A percentile compares a stretch with the other conserved stretches of the same genome.
Evolutionary conservation across 2,113 vertebrate species (phyloP).

Genomic region (Podarcis raffonei): DNA sequence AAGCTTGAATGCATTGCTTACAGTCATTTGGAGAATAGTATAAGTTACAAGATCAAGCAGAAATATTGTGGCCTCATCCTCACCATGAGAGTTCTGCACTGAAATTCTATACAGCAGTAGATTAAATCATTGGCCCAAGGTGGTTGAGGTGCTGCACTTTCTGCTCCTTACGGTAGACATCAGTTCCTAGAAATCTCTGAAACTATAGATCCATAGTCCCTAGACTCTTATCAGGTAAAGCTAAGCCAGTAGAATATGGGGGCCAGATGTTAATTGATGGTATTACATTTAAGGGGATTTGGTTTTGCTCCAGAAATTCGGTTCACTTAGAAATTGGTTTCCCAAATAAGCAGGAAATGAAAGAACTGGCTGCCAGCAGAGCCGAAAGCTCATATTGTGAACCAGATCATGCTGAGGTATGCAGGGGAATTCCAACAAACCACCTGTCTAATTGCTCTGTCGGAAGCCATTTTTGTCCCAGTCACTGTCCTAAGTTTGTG

Average conservation of each 20-base stretch:
- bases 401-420: not conserved
- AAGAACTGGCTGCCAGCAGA: slow-evolving; percentile 46
- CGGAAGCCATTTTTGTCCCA: slow-evolving; percentile 31
- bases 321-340: slow-evolving; percentile 12
- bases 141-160: not conserved
- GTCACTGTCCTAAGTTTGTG: not conserved
- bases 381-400: slow-evolving; percentile 27
- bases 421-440: slow-evolving; percentile 39
- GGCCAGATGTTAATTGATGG: slow-evolving; percentile 9
- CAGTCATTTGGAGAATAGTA: not conserved
- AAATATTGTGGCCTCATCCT: not conserved
- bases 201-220: not conserved
- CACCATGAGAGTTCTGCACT: not conserved
- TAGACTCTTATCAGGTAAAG: not conserved
- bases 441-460: slow-evolving; percentile 31
- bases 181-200: not conserved
- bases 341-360: slow-evolving; percentile 54
- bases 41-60: not conserved
- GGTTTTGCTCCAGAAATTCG: slow-evolving; percentile 16
- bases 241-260: not conserved
- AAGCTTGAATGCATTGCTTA: not conserved
- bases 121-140: not conserved
- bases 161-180: not conserved
- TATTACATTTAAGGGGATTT: not conserved
- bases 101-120: not conserved